Conservation (phyloP, 1,140 invertebrate species). For the Galleria mellonella region DNA sequence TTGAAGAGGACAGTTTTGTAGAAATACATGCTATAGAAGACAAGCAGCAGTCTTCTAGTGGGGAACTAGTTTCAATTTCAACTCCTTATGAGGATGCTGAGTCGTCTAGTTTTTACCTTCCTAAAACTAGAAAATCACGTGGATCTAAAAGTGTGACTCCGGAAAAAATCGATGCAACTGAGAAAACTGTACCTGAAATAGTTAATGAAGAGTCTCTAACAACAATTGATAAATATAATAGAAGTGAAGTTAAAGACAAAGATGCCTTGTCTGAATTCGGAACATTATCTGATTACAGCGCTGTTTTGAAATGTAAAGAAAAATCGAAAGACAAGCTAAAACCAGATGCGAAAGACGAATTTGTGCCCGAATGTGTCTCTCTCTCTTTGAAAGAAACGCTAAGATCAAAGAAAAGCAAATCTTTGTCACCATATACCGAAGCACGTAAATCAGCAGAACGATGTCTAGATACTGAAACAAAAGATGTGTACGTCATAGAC, state of each 20-base stretch:
- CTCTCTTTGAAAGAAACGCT: conserved; percentile 29
- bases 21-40: conserved; percentile 64
- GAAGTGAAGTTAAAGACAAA: too few species aligned
- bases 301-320: conserved; percentile 8
- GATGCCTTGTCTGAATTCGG: not conserved
- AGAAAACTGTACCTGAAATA: conserved; percentile 5
- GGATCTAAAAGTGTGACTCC: conserved; percentile 44
- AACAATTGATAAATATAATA: not conserved
- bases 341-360: conserved; percentile 6
- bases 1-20: conserved; percentile 60
- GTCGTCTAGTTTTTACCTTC: conserved; percentile 24
- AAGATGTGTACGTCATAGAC: conserved; percentile 62
- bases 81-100: conserved; percentile 49
- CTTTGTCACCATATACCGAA: conserved; percentile 37
- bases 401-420: conserved; percentile 46
- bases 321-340: conserved; percentile 11
- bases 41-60: conserved; percentile 37
- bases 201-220: not conserved
- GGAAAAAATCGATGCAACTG: conserved; percentile 29
- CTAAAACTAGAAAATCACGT: conserved; percentile 42
- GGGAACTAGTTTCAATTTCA: conserved; percentile 58
- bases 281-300: conserved; percentile 3
- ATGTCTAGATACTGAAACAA: conserved; percentile 31
- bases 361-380: conserved; percentile 8
- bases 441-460: conserved; percentile 28